Conservation (phyloP, 2,113 vertebrate species). For the Steatornis caripensis region DNA sequence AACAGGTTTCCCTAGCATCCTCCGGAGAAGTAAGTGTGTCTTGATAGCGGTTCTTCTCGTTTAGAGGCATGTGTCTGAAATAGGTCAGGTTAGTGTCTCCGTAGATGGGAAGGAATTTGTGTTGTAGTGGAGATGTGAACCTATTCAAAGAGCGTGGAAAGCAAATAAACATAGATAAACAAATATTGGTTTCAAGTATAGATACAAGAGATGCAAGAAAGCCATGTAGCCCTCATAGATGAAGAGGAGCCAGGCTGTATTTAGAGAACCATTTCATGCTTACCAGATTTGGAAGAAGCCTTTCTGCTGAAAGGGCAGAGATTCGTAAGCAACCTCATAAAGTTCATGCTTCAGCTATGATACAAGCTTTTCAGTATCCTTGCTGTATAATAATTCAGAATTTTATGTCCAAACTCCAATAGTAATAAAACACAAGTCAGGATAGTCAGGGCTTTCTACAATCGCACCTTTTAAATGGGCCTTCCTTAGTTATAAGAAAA, state of each 20-base stretch:
- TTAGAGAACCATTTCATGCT: neutral
- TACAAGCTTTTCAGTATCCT: neutral
- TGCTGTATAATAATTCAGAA: neutral
- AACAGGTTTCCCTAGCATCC: neutral
- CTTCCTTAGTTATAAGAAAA: neutral
- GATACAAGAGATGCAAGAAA: neutral
- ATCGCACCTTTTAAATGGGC: neutral
- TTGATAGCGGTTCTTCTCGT: rapidly evolving
- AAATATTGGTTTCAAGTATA: neutral
- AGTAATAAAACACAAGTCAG: neutral
- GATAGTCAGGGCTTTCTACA: neutral
- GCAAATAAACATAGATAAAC: neutral
- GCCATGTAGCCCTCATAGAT: neutral
- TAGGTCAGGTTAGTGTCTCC: neutral
- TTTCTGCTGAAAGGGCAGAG: neutral
- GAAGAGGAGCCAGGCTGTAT: neutral
- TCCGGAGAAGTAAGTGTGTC: neutral
- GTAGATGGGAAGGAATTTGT: neutral
- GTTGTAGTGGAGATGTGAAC: neutral
- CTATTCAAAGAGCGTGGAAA: neutral
- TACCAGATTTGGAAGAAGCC: neutral
- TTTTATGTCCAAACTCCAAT: neutral
- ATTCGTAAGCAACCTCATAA: neutral
- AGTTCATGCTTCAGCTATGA: neutral
- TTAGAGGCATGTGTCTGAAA: neutral